Evolutionary conservation across 2,113 vertebrate species (phyloP).

Genomic region (Cathartes aura): DNA sequence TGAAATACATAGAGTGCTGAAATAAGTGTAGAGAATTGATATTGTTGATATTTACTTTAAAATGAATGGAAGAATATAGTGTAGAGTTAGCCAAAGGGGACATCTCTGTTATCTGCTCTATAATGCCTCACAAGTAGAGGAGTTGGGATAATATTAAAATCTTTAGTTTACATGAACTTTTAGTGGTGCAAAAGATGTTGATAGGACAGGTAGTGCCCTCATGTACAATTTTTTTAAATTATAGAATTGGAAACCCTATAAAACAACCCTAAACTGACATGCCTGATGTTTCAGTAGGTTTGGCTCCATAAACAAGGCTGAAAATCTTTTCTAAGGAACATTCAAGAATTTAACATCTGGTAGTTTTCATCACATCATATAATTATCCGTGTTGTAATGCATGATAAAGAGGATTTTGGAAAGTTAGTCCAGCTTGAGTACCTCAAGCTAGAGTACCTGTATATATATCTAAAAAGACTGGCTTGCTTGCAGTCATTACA

Average conservation of each 20-base stretch:
- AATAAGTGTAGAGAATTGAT: not conserved
- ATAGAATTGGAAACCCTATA: not conserved
- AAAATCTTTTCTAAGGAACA: not conserved
- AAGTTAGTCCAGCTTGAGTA: not conserved
- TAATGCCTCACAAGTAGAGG: not conserved
- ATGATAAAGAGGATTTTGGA: not conserved
- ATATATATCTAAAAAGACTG: not conserved
- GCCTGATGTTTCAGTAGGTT: not conserved
- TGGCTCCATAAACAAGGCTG: not conserved
- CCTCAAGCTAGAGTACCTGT: not conserved
- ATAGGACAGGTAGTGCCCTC: not conserved
- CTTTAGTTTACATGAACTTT: not conserved
- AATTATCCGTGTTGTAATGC: not conserved
- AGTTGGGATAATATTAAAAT: not conserved
- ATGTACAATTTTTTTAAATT: rapidly evolving
- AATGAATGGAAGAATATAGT: not conserved
- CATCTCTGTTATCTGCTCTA: not conserved
- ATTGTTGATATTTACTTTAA: not conserved
- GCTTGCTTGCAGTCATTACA: not conserved
- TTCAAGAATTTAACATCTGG: not conserved
- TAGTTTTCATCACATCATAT: not conserved
- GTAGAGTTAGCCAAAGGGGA: not conserved
- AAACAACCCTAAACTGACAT: not conserved
- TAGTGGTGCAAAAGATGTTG: not conserved
- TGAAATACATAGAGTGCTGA: not conserved